Percentiles rank a stretch among this genome's conserved stretches.
These are phyloP conservation scores for Numenius phaeopus DNA, from an alignment of 2,797 vertebrate species.

Conservation along the genomic window DNA sequence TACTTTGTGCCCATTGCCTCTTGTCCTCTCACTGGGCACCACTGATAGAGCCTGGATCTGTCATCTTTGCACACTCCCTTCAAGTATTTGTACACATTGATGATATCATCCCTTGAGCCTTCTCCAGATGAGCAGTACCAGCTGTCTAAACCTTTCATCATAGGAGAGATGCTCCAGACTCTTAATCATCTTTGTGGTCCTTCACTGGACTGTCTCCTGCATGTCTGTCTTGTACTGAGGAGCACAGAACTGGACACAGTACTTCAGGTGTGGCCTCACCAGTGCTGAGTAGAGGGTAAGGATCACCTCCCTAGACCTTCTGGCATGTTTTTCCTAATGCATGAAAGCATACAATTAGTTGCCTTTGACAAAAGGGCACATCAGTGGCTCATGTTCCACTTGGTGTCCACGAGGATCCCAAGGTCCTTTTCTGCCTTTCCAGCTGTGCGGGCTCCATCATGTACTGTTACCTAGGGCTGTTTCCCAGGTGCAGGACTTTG, in stretches of 20 bases:
- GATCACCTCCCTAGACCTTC: background rate
- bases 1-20: background rate
- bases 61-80: background rate
- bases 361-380: background rate
- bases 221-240: background rate
- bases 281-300: background rate
- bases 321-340: background rate
- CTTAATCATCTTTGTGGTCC: background rate
- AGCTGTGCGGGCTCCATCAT: fast-evolving
- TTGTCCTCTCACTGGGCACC: background rate
- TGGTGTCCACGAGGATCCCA: background rate
- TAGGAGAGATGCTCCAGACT: background rate
- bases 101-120: background rate
- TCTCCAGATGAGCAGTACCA: background rate
- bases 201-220: background rate
- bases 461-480: background rate
- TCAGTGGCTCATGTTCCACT: background rate
- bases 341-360: background rate
- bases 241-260: background rate
- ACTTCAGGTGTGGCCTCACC: background rate
- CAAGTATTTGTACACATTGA: background rate
- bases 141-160: background rate
- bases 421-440: background rate
- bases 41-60: background rate
- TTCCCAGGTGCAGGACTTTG: background rate